Percentiles rank a stretch among this genome's conserved stretches.
Conservation (phyloP, 2,888 invertebrate genomes). For the Meiosimyza platycephala region DNA sequence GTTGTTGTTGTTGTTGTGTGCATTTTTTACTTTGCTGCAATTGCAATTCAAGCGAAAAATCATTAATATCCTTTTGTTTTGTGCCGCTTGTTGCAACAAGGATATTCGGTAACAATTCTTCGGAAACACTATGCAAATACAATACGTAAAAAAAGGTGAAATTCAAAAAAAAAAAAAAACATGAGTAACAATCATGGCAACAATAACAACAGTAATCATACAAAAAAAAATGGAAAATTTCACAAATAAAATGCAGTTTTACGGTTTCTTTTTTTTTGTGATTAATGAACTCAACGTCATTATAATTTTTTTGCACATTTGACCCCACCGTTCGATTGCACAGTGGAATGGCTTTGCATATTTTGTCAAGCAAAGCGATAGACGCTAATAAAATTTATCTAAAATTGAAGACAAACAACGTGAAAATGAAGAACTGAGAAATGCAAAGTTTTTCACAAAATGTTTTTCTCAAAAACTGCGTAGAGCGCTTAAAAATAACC, state of each 20-base stretch:
- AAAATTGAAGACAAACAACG: no score
- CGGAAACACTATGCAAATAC: no score
- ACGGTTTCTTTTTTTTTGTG: neutral
- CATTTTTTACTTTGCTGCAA: slow-evolving; percentile 51
- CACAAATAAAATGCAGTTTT: slow-evolving; percentile 24
- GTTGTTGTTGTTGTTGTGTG: slow-evolving; percentile 45
- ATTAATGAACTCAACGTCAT: neutral
- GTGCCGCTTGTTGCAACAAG: slow-evolving; percentile 8
- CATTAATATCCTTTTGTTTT: slow-evolving; percentile 59
- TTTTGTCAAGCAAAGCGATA: no score
- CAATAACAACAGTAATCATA: slow-evolving; percentile 15
- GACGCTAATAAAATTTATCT: no score
- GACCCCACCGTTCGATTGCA: neutral
- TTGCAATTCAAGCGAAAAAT: slow-evolving; percentile 64
- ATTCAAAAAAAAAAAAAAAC: no score
- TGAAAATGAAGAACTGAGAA: no score
- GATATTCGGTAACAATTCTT: slow-evolving; percentile 19
- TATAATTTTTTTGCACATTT: neutral
- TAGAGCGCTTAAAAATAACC: no score
- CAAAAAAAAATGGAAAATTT: slow-evolving; percentile 11
- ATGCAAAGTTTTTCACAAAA: no score
- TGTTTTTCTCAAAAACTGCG: no score
- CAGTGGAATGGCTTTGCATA: no score
- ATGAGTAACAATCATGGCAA: neutral
- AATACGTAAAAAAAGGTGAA: no score